These are phyloP conservation scores for Gracilinanus agilis DNA, from an alignment of 2,113 vertebrate genomes.

Conservation along the genomic window DNA sequence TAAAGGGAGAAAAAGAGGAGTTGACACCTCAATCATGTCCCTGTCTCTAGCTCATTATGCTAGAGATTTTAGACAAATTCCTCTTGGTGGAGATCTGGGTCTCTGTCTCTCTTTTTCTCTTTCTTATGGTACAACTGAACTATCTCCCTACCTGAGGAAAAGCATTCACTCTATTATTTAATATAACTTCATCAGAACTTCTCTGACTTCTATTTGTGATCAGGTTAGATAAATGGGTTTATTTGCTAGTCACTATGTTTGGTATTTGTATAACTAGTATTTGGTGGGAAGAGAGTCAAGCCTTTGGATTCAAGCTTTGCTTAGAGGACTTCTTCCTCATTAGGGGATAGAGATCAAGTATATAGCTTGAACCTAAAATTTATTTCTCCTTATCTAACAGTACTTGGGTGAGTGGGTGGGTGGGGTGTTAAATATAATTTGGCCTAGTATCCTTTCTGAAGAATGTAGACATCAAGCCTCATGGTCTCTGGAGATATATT, in stretches of 20 bases:
- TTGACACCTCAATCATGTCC: not conserved
- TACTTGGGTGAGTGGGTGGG: not conserved
- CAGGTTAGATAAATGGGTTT: not conserved
- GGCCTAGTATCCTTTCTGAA: not conserved
- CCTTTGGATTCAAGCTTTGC: not conserved
- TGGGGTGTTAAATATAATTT: not conserved
- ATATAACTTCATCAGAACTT: not conserved
- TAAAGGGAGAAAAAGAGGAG: not conserved
- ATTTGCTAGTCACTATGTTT: not conserved
- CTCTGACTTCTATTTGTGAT: not conserved
- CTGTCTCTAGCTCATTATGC: not conserved
- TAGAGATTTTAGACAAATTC: not conserved
- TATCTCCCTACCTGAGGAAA: not conserved
- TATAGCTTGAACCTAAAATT: not conserved
- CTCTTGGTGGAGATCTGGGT: not conserved
- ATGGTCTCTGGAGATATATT: not conserved
- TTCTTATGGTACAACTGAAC: not conserved
- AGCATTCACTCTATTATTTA: not conserved
- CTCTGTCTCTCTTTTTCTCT: not conserved
- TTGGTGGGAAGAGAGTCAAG: not conserved
- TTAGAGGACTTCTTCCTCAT: not conserved
- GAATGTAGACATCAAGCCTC: not conserved
- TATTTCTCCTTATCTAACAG: not conserved
- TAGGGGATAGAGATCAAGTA: not conserved
- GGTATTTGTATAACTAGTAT: not conserved